A percentile compares a stretch with the other conserved stretches of the same genome.
These are phyloP conservation scores for Sebastes hopkinsi DNA, from an alignment of 2,797 vertebrate species.

Conservation along the genomic window DNA sequence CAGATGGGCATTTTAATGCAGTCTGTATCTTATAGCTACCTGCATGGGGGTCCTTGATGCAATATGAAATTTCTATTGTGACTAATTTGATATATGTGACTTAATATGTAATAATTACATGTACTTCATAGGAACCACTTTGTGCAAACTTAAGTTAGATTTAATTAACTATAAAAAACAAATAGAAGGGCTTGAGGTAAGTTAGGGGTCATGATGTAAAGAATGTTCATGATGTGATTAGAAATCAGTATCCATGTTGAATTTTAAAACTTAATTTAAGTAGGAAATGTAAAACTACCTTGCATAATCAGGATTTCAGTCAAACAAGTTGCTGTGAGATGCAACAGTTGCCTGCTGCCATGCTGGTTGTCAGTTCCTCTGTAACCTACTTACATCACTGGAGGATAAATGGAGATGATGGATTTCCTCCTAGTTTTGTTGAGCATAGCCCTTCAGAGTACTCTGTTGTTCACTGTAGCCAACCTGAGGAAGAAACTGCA, in stretches of 20 bases:
- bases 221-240: background rate
- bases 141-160: background rate
- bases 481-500: background rate
- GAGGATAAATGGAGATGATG: background rate
- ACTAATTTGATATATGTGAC: background rate
- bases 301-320: background rate
- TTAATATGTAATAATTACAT: background rate
- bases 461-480: background rate
- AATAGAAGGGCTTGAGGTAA: background rate
- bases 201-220: background rate
- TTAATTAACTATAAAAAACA: background rate
- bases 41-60: background rate
- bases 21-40: background rate
- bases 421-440: background rate
- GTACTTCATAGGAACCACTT: too few relatives aligned
- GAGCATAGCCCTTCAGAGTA: background rate
- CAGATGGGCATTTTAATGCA: background rate
- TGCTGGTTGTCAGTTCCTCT: background rate
- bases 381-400: constrained; percentile 12
- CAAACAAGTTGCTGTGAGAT: constrained; percentile 6
- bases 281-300: background rate
- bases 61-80: background rate
- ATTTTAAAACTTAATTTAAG: background rate
- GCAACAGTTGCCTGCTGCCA: constrained; percentile 25
- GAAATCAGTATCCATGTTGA: background rate